Percentiles rank a stretch among this genome's conserved stretches.
phyloP scores from a whole-genome alignment of 1,140 invertebrate species.

The Parapsyche elsis region DNA sequence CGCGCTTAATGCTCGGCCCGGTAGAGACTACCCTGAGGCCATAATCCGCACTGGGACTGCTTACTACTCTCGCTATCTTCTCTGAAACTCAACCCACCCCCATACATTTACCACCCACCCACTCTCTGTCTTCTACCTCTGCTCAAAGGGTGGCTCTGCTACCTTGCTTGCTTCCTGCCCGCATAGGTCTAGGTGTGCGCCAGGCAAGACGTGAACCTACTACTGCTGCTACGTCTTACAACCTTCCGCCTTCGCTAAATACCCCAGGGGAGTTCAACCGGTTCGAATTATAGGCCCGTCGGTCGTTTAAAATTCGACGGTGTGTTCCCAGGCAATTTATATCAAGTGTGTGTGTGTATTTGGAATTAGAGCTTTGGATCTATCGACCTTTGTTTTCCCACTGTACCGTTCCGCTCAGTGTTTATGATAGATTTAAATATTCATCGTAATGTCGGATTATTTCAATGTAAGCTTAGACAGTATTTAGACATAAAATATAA shows the following conservation, averaged over 20 bases:
- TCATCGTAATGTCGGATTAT: no score
- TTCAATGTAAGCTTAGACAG: no score
- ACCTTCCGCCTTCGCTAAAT: conserved; percentile 44
- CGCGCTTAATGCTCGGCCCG: neutral
- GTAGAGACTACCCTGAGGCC: conserved; percentile 7
- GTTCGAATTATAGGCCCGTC: neutral
- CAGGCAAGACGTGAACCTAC: conserved; percentile 21
- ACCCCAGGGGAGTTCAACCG: conserved; percentile 35
- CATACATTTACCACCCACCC: no score
- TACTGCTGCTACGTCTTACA: conserved; percentile 30
- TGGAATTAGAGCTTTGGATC: no score
- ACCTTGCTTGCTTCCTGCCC: conserved; percentile 3
- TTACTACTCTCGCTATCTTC: neutral
- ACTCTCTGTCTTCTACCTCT: neutral
- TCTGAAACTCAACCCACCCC: neutral
- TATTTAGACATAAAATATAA: no score
- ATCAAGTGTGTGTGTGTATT: no score
- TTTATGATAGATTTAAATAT: no score
- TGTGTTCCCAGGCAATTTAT: no score
- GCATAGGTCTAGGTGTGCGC: neutral
- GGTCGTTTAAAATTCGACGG: neutral
- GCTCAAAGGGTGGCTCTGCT: neutral
- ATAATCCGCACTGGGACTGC: conserved; percentile 40
- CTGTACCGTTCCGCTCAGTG: no score
- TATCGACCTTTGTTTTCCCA: no score